Base-by-base conservation (phyloP, 35 echinoderm and acorn worm species). In the Chiridota heheva region DNA sequence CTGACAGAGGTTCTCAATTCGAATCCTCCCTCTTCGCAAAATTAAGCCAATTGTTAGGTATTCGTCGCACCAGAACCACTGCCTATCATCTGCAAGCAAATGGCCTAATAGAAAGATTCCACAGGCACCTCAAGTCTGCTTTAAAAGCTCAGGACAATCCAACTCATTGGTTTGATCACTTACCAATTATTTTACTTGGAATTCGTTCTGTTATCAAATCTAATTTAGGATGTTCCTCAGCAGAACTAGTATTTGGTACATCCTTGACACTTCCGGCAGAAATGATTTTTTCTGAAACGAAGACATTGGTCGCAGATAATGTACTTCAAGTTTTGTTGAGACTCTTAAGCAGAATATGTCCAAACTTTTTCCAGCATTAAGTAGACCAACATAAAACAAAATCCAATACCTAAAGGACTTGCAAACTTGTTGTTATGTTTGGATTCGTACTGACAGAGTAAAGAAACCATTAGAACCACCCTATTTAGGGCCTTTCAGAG, bases 51-150 rank as follows among this genome's bases (percentile, higher is more conserved):
- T 20, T 81, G 4, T 49, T 88, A 12, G 86, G 66, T 4, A 81
- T 32, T 59, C 33, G 17, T 7, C 86, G 86, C 17, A 81, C 63
- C 0, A 28, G 86, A 12, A 88, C 86, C 13, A 81, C 86, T 27
- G 44, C 86, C 16, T 88, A 88, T 30, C 77, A 81, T 36, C 86
- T 67, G 42, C 41, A 41, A 28, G 86, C 86, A 0, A 88, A 88
- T 31, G 74, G 75, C 7, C 44, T 83, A 22, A 65, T 69, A 2
- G 80, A 83, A 44, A 61, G 80, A 8, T 69, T 69, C 29, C 66
- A 69, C 30, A 68, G 64, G 34, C 64, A 68, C 25, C 20, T 68
- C 5, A 68, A 68, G 17, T 68, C 64, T 2, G 22, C 64, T 17
- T 35, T 68, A 5, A 68, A 68, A 34, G 64, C 64, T 20, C 64